Base-by-base conservation (phyloP, 2,113 vertebrate genomes). In the Piprites chloris region DNA sequence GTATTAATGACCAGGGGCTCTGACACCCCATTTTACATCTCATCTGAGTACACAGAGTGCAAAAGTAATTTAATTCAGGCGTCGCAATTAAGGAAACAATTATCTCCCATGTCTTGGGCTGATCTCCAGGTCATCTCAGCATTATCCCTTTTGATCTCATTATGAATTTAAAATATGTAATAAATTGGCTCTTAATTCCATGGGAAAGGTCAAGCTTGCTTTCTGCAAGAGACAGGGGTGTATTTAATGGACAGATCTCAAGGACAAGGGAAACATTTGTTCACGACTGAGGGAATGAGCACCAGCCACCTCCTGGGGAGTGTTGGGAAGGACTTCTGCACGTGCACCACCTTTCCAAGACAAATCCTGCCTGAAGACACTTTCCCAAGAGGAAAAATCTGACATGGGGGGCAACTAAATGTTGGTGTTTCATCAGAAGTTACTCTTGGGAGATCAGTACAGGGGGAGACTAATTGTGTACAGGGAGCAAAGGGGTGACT, bases 71-170 rank as follows among this genome's bases (percentile, higher is more conserved):
- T 32, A 87, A 95, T 96, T 80, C 92, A 55, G 84, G 87, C 37
- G 23, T 65, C 6, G 68, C 87, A 93, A 94, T 94, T 94, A 96
- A 72, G 87, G 96, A 83, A 95, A 96, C 89, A 95, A 97, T 97
- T 96, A 74, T 78, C 74, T 85, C 66, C 28, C 83, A 2, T 94
- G 96, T 96, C 87, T 89, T 14, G 84, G 73, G 77, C 94, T 90
- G 92, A 82, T 85, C 84, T 89, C 74, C 3, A 71, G 95, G 95
- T 95, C 89, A 59, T 62, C 50, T 12, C 23, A 53, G 87, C 89
- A 55, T 93, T 95, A 77, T 94, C 89, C 50, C 78, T 95, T 95
- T 47, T 95, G 91, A 97, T 96, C 95, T 96, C 93, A 68, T 97
- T 93, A 95, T 75, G 77, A 89, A 89, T 93, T 95, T 95, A 74